Percentiles rank a stretch among this genome's conserved stretches.
Conservation (phyloP, 2,113 vertebrate genomes). For the Microcebus tavaratra region DNA sequence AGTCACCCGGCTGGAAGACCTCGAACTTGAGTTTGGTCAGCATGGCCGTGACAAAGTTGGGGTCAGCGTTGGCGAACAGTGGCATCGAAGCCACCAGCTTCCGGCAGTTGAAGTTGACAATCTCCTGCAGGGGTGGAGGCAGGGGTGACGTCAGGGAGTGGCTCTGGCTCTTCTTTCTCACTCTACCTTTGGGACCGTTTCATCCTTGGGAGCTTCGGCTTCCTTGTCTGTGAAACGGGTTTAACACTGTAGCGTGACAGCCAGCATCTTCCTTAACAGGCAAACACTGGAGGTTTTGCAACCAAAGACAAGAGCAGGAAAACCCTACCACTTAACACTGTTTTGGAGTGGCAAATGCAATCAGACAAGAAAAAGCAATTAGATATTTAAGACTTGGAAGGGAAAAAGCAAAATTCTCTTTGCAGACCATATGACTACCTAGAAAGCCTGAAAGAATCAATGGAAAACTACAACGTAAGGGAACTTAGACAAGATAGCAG, state of each 20-base stretch:
- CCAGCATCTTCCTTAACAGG: not conserved
- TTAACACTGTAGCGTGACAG: not conserved
- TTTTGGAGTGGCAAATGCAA: not conserved
- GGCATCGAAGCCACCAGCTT: slow-evolving; percentile 99
- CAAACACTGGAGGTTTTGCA: not conserved
- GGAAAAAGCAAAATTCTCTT: not conserved
- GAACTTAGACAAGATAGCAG: not conserved
- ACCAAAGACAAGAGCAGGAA: not conserved
- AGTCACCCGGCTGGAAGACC: slow-evolving; percentile 96
- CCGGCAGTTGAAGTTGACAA: slow-evolving; percentile 98
- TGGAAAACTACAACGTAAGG: not conserved
- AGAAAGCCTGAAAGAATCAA: not conserved
- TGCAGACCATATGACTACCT: not conserved
- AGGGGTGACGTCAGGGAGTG: not conserved
- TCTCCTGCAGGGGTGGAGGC: slow-evolving; percentile 86
- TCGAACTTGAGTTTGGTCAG: slow-evolving; percentile 98
- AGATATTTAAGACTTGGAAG: not conserved
- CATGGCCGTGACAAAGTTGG: slow-evolving; percentile 98
- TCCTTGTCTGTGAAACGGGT: not conserved
- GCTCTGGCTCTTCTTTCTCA: too few relatives aligned
- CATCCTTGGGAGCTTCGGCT: not conserved
- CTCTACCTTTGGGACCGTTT: not conserved
- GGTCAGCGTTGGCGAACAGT: slow-evolving; percentile 96
- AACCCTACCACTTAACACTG: too few relatives aligned
- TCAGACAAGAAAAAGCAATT: not conserved